phyloP scores from a whole-genome alignment of 2,797 vertebrate species.

The Rallus crepitans region DNA sequence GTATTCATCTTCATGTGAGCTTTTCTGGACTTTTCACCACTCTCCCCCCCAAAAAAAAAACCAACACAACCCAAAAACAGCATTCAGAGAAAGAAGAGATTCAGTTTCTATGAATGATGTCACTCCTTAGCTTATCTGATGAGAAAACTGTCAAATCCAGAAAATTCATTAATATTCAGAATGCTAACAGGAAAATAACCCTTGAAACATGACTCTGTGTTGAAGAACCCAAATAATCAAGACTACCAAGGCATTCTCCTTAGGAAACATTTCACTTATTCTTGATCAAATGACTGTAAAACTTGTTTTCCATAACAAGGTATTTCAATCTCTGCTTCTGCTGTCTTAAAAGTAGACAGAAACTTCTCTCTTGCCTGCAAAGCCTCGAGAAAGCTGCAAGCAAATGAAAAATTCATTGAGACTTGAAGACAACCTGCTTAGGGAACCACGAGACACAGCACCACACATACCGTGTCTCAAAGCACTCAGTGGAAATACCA shows the following conservation, averaged over 20 bases:
- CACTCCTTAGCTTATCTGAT: not conserved
- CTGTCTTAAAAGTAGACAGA: not conserved
- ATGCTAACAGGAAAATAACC: not conserved
- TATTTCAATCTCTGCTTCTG: not conserved
- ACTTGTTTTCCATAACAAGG: not conserved
- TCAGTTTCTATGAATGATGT: not conserved
- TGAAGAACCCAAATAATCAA: not conserved
- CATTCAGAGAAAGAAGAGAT: not conserved
- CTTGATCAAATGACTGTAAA: not conserved
- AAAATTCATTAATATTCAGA: not conserved
- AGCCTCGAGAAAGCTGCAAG: not conserved
- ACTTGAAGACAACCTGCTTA: not conserved
- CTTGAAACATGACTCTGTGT: not conserved
- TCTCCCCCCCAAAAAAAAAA: not conserved
- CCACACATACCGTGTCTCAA: not conserved
- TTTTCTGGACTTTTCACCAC: not conserved
- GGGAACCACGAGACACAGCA: not conserved
- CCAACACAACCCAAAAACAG: too few relatives aligned
- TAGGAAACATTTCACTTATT: not conserved
- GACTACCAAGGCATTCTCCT: not conserved
- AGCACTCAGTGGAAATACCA: not conserved
- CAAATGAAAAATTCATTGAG: conserved; percentile 45
- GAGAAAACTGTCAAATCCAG: not conserved
- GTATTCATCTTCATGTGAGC: not conserved
- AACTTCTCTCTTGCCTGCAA: not conserved